Evolutionary conservation across 2,797 vertebrate species (phyloP), one percentile per base, ranked within the genome.

Genomic region (Pseudochromis fuscus): DNA sequence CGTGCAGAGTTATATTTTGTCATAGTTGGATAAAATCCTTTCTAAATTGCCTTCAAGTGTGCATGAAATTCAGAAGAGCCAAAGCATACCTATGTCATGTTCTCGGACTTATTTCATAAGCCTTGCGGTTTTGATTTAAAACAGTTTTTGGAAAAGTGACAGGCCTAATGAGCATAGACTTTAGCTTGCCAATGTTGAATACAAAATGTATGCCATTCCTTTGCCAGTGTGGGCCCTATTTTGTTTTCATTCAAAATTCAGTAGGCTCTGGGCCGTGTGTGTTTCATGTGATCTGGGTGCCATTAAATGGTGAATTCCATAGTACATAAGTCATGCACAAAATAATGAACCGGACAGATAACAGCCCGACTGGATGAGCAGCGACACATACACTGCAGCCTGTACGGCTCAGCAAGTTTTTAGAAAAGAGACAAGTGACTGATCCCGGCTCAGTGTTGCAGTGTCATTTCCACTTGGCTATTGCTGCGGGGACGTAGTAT

Each of bases 181-280:
- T 58, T 2, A 65, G 61, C 70, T 77, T 82, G 76, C 81, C 79
- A 74, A 77, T 48, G 65, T 30, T 58, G 11, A 81, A 83, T 77
- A 59, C 58, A 73, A 86, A 80, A 84, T 86, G 51, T 25, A 83
- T 69, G 68, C 13, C 1, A 7, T 79, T 65, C 12, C 46, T 72
- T 81, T 82, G 23, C 53, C 49, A 79, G 27, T 66, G 19, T 25
- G 53, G n/a, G 35, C 24, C n/a, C 42, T 52, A 13, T 75, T 86
- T 89, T 69, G 70, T 78, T 84, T 56, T 80, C 59, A 79, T 87
- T 75, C 62, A 85, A 67, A 79, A 79, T 81, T 75, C 38, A 72
- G 25, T 19, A 72, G 27, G 45, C 78, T 82, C 2, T 33, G 66
- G 38, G 53, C 64, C 30, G 62, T 67, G 52, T 49, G 59, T 69